Conservation (phyloP, 2,797 vertebrate genomes). For the Hydrocynus forskahlii region DNA sequence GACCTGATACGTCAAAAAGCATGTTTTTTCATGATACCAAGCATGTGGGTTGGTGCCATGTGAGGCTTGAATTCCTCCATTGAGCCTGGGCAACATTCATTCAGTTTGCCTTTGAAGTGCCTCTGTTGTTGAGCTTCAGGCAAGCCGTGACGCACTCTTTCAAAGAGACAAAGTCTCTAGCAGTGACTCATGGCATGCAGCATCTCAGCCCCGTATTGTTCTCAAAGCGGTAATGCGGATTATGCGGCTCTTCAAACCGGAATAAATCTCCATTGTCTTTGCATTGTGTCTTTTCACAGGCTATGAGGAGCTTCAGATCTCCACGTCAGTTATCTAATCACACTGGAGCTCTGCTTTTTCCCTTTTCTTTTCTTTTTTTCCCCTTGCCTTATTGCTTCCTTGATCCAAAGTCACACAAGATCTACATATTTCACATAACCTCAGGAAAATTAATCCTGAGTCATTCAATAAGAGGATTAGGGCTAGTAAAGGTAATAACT, state of each 20-base stretch:
- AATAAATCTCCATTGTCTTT: constrained; percentile 55
- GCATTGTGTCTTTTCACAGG: constrained; percentile 42
- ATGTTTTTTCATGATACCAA: neutral
- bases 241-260: constrained; percentile 34
- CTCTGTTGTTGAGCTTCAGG: constrained; percentile 42
- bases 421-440: constrained; percentile 45
- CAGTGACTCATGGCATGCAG: constrained; percentile 51
- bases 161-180: constrained; percentile 50
- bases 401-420: constrained; percentile 40
- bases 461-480: constrained; percentile 69
- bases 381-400: constrained; percentile 31
- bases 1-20: neutral
- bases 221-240: constrained; percentile 30
- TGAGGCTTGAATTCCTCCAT: constrained; percentile 3
- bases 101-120: constrained; percentile 42
- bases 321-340: constrained; percentile 47
- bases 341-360: constrained; percentile 25
- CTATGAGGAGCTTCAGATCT: constrained; percentile 30
- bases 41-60: neutral
- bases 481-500: constrained; percentile 56
- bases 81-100: constrained; percentile 6
- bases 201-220: constrained; percentile 44
- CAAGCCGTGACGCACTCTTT: constrained; percentile 54
- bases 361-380: neutral
- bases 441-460: constrained; percentile 64